Conservation (phyloP, 2,888 invertebrate genomes). For the Diachrysia chrysitis region DNA sequence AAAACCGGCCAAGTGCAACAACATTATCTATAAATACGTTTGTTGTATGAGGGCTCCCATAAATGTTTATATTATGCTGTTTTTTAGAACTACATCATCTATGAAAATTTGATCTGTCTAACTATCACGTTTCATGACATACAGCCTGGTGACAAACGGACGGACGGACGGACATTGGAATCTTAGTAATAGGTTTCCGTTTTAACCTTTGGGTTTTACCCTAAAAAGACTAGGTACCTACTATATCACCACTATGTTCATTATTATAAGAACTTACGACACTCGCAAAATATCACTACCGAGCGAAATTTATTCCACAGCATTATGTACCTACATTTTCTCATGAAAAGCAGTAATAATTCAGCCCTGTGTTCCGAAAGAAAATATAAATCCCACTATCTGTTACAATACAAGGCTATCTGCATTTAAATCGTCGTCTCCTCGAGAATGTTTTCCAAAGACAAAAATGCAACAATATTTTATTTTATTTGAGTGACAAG, state of each 20-base stretch:
- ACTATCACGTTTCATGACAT: too few species aligned
- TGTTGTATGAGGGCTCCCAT: too few species aligned
- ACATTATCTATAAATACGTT: too few species aligned
- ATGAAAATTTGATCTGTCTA: too few species aligned
- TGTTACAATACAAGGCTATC: conserved; percentile 50
- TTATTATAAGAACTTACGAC: conserved; percentile 1
- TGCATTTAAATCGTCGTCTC: conserved; percentile 52
- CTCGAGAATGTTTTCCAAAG: conserved; percentile 45
- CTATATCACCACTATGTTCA: conserved; percentile 1
- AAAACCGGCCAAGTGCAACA: too few species aligned
- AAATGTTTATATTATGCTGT: too few species aligned
- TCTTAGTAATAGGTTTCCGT: too few species aligned
- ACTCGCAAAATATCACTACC: neutral
- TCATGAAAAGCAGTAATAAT: conserved; percentile 32
- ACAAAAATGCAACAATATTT: conserved; percentile 68
- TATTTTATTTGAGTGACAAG: conserved; percentile 70
- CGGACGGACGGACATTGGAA: too few species aligned
- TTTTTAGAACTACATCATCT: too few species aligned
- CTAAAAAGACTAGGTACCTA: too few species aligned
- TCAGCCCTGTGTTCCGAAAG: conserved; percentile 19
- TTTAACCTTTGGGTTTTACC: too few species aligned
- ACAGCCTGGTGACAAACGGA: too few species aligned
- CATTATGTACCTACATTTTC: conserved; percentile 23
- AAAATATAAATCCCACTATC: conserved; percentile 47
- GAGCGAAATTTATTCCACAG: conserved; percentile 33